These are phyloP conservation scores for Colius striatus DNA, from an alignment of 2,113 vertebrate genomes.

Conservation along the genomic window DNA sequence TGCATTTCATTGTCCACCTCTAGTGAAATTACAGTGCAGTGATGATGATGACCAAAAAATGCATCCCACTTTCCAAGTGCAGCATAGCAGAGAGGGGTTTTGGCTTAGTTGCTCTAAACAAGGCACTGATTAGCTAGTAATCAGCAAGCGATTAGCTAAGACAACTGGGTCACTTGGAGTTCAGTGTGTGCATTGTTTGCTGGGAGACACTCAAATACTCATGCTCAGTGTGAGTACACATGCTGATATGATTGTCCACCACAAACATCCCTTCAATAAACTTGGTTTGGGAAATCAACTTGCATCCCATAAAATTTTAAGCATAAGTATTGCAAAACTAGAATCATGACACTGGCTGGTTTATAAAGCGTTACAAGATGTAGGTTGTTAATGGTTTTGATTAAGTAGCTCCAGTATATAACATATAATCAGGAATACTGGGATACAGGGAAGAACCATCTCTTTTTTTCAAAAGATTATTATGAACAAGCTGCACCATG, in stretches of 20 bases:
- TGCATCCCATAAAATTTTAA: neutral
- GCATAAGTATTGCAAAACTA: neutral
- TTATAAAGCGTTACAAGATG: neutral
- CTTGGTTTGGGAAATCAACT: neutral
- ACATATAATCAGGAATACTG: neutral
- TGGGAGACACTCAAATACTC: slow-evolving; percentile 47
- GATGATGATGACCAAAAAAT: neutral
- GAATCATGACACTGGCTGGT: neutral
- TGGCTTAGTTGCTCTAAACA: slow-evolving; percentile 72
- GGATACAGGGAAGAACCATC: neutral
- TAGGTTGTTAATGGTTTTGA: neutral
- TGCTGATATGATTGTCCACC: neutral
- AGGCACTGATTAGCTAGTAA: slow-evolving; percentile 81
- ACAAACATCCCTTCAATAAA: neutral
- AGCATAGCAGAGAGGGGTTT: slow-evolving; percentile 70
- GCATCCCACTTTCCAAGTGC: slow-evolving; percentile 53
- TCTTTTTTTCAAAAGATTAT: neutral
- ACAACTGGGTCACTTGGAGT: slow-evolving; percentile 75
- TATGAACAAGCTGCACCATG: neutral
- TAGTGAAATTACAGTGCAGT: neutral
- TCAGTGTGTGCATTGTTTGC: slow-evolving; percentile 62
- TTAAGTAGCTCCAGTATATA: neutral
- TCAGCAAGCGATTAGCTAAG: slow-evolving; percentile 78
- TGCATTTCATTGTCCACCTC: neutral
- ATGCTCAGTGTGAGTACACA: neutral